Percentiles rank a stretch among this genome's conserved stretches.
phyloP scores from a whole-genome alignment of 2,113 vertebrate genomes.

The Panurus biarmicus region DNA sequence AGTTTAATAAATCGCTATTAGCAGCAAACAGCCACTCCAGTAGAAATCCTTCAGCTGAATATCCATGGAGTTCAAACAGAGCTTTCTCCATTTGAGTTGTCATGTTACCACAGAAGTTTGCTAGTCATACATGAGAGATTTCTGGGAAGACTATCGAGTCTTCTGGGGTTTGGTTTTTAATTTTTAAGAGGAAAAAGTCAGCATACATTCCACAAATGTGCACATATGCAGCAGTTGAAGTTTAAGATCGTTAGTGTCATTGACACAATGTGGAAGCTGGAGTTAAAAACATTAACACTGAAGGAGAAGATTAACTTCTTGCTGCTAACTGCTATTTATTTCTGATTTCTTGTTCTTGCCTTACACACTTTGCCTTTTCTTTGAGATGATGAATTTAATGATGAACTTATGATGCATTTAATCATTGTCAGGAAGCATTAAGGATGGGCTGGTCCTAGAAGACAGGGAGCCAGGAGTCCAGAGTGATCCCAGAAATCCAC shows the following conservation, averaged over 20 bases:
- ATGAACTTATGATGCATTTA: neutral
- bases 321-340: neutral
- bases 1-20: neutral
- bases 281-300: neutral
- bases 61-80: neutral
- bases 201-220: neutral
- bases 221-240: neutral
- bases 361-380: neutral
- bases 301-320: neutral
- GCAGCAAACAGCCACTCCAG: fast-evolving
- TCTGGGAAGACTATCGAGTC: neutral
- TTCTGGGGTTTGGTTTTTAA: neutral
- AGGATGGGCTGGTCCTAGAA: neutral
- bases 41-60: neutral
- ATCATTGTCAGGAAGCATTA: neutral
- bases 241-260: neutral
- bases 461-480: neutral
- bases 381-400: neutral
- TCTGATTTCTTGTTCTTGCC: neutral
- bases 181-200: neutral
- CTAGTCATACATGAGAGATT: neutral
- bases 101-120: neutral
- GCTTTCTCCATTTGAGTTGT: neutral
- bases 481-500: neutral
- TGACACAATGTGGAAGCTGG: neutral